Evolutionary conservation across 2,888 invertebrate species (phyloP), one percentile per base, ranked within the genome.

Genomic region (Chrysolina haemoptera): DNA sequence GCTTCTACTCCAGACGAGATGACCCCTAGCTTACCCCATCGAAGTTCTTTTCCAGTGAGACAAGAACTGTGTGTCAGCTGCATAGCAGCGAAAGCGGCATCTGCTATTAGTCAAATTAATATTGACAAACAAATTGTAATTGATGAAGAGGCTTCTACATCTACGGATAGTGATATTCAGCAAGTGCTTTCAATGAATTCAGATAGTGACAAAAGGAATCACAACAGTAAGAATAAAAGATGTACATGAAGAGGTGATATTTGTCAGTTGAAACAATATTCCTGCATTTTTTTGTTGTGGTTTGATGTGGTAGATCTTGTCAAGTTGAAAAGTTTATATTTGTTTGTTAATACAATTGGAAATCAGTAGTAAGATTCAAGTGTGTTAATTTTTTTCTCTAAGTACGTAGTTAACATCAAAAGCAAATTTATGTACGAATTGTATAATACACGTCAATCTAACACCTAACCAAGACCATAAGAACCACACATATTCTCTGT

Each of bases 1-100:
- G 90, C 92, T 18, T 91, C 92, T 1, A 91, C 92, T 22, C 92
- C 92, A 48, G 91, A 92, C 87, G 91, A 92, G 86, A 89, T 91
- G 79, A 91, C 91, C 82, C 91, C 92, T 1, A 89, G 91, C 76
- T 86, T 91, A 79, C 78, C 85, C 6, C 79, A 80, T 20, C 76
- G 79, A 68, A 76, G 81, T 41, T 78, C 78, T 43, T 80, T 79
- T 46, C 82, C 85, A 5, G 84, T 85, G 66, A 80, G 84, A 64
- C 85, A 84, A 76, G 86, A 87, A 71, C 81, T 86, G 11, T 87
- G 86, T 74, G 85, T 85, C 63, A 86, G 84, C 76, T 87, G 87
- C 76, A 86, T 86, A 64, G 86, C 86, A 16, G 85, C 86, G 55
- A 82, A 82, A 74, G 80, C 82, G 35, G 80, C 81, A 62, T 75